These are phyloP conservation scores for Dichetophora obliterata DNA, from an alignment of 2,888 invertebrate species.

Conservation along the genomic window DNA sequence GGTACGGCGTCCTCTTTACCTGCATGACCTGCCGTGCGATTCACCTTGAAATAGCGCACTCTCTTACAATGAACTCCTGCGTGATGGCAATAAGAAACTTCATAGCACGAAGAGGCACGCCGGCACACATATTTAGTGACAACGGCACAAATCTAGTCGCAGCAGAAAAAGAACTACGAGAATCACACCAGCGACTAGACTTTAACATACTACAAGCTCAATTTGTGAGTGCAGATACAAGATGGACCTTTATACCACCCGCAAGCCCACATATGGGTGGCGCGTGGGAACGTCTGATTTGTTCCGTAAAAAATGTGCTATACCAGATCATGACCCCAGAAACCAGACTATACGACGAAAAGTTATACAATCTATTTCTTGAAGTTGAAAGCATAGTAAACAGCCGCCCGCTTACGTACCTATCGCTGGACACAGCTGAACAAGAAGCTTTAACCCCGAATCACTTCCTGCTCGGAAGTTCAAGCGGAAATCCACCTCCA, in stretches of 20 bases:
- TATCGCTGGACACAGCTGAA: background rate
- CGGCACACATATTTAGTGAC: background rate
- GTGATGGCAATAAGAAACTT: constrained; percentile 34
- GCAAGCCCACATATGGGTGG: constrained; percentile 28
- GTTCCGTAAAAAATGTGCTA: constrained; percentile 31
- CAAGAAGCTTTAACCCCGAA: constrained; percentile 32
- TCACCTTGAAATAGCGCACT: background rate
- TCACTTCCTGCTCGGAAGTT: background rate
- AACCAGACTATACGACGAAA: constrained; percentile 39
- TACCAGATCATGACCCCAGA: constrained; percentile 6
- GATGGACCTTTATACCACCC: constrained; percentile 41
- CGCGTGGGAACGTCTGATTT: constrained; percentile 42
- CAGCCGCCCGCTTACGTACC: constrained; percentile 13
- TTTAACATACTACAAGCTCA: constrained; percentile 8
- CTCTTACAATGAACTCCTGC: constrained; percentile 31
- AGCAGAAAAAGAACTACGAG: constrained; percentile 44
- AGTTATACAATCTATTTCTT: constrained; percentile 33
- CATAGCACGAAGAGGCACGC: constrained; percentile 42
- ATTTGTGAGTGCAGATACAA: constrained; percentile 38
- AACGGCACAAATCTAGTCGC: constrained; percentile 46
- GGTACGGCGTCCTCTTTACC: constrained; percentile 21
- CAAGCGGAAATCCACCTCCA: background rate
- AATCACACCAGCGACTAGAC: constrained; percentile 31
- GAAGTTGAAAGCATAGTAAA: constrained; percentile 38
- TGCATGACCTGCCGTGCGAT: background rate